Base-by-base conservation (phyloP, 2,113 vertebrate genomes). In the Zosterops pallidus region DNA sequence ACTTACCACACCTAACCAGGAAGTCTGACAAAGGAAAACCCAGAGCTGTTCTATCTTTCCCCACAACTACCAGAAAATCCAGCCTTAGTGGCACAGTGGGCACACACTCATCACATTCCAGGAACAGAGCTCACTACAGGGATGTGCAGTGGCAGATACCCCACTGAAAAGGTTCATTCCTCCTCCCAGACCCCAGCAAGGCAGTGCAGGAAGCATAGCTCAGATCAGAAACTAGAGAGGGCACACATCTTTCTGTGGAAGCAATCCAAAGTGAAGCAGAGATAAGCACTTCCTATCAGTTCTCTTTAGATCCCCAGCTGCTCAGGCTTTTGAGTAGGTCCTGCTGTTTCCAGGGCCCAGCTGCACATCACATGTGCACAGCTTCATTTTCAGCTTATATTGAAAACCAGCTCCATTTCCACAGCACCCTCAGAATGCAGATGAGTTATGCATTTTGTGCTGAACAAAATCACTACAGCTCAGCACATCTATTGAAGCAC, bases 31-130 rank as follows among this genome's bases (percentile, higher is more conserved):
- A 35, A 71, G 44, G 17, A 49, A 81, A 75, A 80, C 24, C 1
- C 7, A 6, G 21, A 31, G n/a, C 2, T 6, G 14, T 59, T 80
- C 23, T 3, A 44, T 39, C 11, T 67, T 59, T 74, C 18, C 50
- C 52, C 46, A 56, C 33, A n/a, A 21, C 2, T 22, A 23, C 39
- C 47, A 35, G n/a, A 59, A 86, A 78, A 37, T 26, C 26, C 56
- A 33, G 31, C 39, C 70, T 20, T 4, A 37, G 88, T 23, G 31
- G 52, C 52, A 41, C 1, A 0, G 2, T 10, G 50, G 28, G 12
- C 5, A 5, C 50, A 10, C 14, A 11, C 57, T 28, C 19, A 23
- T 7, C 35, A 2, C 29, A 14, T 4, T 3, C 29, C 1, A 0
- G 1, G 11, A 71, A 8, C 2, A 41, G 21, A 50, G 33, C 70